phyloP scores from a whole-genome alignment of 2,113 vertebrate genomes.

The Bubalus kerabau region DNA sequence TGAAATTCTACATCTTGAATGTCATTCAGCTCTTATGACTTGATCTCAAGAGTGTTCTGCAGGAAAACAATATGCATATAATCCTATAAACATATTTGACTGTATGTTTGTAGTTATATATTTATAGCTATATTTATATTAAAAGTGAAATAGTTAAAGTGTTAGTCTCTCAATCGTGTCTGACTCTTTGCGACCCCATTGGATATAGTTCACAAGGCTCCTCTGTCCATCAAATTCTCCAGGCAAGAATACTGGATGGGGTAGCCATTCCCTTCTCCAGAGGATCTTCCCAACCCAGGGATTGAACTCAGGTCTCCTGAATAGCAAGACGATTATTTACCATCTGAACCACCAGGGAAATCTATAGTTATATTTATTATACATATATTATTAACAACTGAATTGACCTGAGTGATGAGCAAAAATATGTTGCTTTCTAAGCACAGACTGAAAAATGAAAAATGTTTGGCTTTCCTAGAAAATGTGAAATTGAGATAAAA shows the following conservation, averaged over 20 bases:
- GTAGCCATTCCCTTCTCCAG: background rate
- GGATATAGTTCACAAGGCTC: background rate
- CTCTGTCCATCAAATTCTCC: background rate
- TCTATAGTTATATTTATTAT: background rate
- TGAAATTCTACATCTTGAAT: background rate
- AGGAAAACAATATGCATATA: background rate
- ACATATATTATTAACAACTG: background rate
- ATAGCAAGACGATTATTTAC: background rate
- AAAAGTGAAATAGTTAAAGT: background rate
- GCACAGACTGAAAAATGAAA: background rate
- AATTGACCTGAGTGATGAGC: background rate
- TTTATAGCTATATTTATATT: background rate
- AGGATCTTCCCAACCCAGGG: background rate
- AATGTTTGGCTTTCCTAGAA: background rate
- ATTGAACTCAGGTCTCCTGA: background rate
- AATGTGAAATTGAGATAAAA: background rate
- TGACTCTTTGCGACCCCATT: background rate
- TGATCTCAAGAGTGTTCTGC: background rate
- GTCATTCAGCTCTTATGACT: background rate
- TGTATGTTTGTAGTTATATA: background rate
- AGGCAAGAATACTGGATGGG: background rate
- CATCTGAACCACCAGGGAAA: background rate
- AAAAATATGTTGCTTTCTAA: background rate
- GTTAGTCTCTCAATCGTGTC: background rate
- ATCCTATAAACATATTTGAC: background rate